Evolutionary conservation across 1,140 invertebrate genomes (phyloP).

Genomic region (Bradysia coprophila): DNA sequence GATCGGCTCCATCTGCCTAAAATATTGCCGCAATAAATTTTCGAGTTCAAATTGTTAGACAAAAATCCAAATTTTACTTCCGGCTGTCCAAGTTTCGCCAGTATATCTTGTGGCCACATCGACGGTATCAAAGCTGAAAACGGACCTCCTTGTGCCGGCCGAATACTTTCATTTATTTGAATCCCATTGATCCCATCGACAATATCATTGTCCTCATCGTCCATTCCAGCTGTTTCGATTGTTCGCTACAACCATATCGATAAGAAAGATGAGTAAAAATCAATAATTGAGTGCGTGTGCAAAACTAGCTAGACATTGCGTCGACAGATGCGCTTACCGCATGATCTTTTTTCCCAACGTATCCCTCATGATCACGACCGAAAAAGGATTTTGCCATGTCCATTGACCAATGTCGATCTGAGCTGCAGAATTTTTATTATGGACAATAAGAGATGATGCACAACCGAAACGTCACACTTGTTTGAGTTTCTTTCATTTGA

Average conservation of each 20-base stretch:
- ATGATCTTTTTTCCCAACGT: slow-evolving; percentile 65
- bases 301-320: no score
- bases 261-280: no score
- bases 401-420: no score
- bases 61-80: slow-evolving; percentile 27
- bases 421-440: no score
- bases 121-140: slow-evolving; percentile 85
- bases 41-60: not conserved
- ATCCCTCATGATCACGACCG: slow-evolving; percentile 71
- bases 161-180: slow-evolving; percentile 39
- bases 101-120: slow-evolving; percentile 92
- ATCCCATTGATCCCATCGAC: slow-evolving; percentile 40
- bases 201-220: slow-evolving; percentile 53
- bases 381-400: slow-evolving; percentile 76
- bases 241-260: no score
- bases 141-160: slow-evolving; percentile 54
- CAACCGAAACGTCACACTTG: no score
- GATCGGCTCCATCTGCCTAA: slow-evolving; percentile 21
- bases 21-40: not conserved
- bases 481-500: no score
- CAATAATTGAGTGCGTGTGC: slow-evolving; percentile 7
- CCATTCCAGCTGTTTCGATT: slow-evolving; percentile 57
- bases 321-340: slow-evolving; percentile 36
- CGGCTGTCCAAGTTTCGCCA: slow-evolving; percentile 57
- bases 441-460: no score